A percentile compares a stretch with the other conserved stretches of the same genome.
Evolutionary conservation across 2,797 vertebrate species (phyloP).

Genomic region (Hylomyscus alleni): DNA sequence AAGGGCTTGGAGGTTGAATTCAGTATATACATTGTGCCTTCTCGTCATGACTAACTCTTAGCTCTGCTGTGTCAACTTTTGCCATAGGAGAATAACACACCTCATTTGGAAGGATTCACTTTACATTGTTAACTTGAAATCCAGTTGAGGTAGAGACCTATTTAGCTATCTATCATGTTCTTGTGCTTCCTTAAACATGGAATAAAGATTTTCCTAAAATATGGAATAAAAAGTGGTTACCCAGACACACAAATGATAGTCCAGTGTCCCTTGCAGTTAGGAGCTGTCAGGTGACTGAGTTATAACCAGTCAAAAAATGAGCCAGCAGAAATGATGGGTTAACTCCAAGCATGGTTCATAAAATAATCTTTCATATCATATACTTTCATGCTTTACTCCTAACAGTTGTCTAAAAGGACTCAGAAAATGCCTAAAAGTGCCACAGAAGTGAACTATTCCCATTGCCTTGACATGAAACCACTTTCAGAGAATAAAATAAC

Average conservation of each 20-base stretch:
- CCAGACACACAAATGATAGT: not conserved
- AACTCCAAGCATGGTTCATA: not conserved
- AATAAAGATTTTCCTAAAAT: not conserved
- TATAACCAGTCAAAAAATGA: constrained; percentile 17
- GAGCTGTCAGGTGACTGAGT: not conserved
- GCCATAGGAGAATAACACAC: not conserved
- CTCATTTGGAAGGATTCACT: not conserved
- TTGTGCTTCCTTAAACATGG: not conserved
- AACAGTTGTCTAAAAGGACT: not conserved
- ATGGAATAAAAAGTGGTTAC: not conserved
- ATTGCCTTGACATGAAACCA: not conserved
- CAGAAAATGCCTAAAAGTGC: not conserved
- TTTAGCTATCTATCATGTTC: not conserved
- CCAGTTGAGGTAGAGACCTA: not conserved
- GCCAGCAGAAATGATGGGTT: not conserved
- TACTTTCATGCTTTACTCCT: not conserved
- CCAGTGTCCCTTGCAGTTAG: not conserved
- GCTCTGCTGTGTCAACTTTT: not conserved
- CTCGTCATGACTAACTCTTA: not conserved
- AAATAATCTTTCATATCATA: not conserved
- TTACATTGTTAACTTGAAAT: not conserved
- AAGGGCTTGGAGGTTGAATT: not conserved
- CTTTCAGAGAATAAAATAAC: constrained; percentile 24
- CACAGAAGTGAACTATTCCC: not conserved
- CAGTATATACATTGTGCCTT: not conserved